Evolutionary conservation across 2,113 vertebrate genomes (phyloP).

Genomic region (Phalacrocorax pelagicus): DNA sequence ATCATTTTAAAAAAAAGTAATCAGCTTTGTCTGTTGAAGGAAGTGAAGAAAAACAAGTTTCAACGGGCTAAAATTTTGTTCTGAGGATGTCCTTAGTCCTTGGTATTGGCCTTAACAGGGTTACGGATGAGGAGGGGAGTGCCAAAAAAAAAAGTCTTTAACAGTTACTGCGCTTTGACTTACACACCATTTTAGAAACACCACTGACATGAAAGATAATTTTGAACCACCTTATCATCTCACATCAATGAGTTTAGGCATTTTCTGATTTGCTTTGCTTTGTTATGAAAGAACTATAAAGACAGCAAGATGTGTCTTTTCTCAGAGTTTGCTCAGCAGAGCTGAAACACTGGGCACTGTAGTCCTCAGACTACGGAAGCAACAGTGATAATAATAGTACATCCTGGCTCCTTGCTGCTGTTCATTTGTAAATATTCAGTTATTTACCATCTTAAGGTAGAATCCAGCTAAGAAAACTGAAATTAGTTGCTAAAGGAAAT

Average conservation of each 20-base stretch:
- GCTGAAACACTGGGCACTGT: not conserved
- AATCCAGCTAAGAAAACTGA: not conserved
- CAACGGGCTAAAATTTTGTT: not conserved
- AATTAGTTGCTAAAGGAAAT: not conserved
- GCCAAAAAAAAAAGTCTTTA: not conserved
- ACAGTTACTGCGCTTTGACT: not conserved
- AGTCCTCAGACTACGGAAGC: not conserved
- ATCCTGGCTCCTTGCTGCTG: not conserved
- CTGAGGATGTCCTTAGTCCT: not conserved
- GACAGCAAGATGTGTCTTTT: not conserved
- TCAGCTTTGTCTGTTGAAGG: not conserved
- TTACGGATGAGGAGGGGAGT: not conserved
- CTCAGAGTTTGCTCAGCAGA: not conserved
- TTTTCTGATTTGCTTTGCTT: constrained; percentile 16
- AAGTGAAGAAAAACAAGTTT: not conserved
- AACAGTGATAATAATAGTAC: not conserved
- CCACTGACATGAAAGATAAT: not conserved
- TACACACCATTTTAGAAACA: not conserved
- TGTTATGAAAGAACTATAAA: not conserved
- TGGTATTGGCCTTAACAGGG: not conserved
- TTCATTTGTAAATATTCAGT: not conserved
- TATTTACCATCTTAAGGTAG: not conserved
- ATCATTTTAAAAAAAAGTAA: not conserved
- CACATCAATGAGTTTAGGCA: not conserved
- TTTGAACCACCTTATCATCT: not conserved